Conservation (phyloP, 2,113 vertebrate genomes). For the Planiliza haematocheilus region DNA sequence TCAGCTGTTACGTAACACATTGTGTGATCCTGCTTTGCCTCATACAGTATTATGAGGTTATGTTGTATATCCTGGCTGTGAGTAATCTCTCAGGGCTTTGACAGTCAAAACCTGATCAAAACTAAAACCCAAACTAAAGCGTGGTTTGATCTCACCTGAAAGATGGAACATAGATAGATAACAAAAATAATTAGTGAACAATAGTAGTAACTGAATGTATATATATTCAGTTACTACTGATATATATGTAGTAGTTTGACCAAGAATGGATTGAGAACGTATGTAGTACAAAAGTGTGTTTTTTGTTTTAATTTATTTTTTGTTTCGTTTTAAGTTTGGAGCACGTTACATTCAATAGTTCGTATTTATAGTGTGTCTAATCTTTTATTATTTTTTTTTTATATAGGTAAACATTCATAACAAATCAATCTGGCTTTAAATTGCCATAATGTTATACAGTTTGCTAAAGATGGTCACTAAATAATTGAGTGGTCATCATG, state of each 20-base stretch:
- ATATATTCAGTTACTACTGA: no score
- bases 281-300: no score
- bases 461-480: conserved; percentile 33
- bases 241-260: no score
- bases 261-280: no score
- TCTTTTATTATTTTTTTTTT: no score
- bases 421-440: neutral
- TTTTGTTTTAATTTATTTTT: no score
- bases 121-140: neutral
- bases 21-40: conserved; percentile 44
- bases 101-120: neutral
- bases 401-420: neutral
- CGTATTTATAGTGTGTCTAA: neutral
- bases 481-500: conserved; percentile 51
- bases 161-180: conserved; percentile 11
- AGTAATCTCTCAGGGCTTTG: conserved; percentile 24
- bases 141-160: neutral
- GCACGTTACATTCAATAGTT: neutral
- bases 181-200: no score
- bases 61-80: conserved; percentile 57
- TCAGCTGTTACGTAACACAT: conserved; percentile 62
- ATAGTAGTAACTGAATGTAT: no score
- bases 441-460: neutral
- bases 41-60: neutral
- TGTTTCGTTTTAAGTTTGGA: no score